Evolutionary conservation across 2,113 vertebrate species (phyloP).

Genomic region (Aptenodytes patagonicus): DNA sequence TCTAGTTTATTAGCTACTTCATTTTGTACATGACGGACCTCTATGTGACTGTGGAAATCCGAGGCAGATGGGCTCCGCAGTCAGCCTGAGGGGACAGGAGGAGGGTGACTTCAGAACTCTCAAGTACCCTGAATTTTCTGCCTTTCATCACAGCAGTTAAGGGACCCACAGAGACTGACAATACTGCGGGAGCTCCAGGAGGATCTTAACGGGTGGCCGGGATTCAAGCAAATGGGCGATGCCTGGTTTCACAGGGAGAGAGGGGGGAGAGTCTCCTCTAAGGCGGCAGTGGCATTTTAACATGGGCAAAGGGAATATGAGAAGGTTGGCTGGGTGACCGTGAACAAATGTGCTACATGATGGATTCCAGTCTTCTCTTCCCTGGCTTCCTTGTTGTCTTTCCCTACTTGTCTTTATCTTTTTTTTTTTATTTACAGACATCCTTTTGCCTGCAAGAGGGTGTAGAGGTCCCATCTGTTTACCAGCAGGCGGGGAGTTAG

Average conservation of each 20-base stretch:
- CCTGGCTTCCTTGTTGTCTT: neutral
- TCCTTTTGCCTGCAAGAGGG: neutral
- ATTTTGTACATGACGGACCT: constrained; percentile 41
- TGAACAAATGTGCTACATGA: rapidly evolving
- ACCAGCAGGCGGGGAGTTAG: neutral
- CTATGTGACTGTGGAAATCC: neutral
- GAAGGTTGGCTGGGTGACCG: neutral
- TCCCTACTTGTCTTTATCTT: neutral
- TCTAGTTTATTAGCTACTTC: constrained; percentile 29
- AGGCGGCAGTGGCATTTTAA: neutral
- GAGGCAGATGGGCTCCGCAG: constrained; percentile 70
- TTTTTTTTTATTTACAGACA: neutral
- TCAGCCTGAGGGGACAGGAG: constrained; percentile 70
- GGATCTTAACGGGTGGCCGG: neutral
- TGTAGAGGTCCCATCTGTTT: neutral
- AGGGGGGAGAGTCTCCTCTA: neutral
- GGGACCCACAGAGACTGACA: neutral
- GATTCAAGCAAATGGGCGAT: neutral
- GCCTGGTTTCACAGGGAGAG: neutral
- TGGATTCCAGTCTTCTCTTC: neutral
- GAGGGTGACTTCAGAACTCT: constrained; percentile 25
- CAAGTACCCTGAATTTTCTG: neutral
- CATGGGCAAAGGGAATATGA: rapidly evolving
- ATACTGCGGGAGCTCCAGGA: neutral
- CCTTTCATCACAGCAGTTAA: constrained; percentile 38